Evolutionary conservation across 1,140 invertebrate genomes (phyloP), one percentile per base, ranked within the genome.

Genomic region (Eumeta japonica): DNA sequence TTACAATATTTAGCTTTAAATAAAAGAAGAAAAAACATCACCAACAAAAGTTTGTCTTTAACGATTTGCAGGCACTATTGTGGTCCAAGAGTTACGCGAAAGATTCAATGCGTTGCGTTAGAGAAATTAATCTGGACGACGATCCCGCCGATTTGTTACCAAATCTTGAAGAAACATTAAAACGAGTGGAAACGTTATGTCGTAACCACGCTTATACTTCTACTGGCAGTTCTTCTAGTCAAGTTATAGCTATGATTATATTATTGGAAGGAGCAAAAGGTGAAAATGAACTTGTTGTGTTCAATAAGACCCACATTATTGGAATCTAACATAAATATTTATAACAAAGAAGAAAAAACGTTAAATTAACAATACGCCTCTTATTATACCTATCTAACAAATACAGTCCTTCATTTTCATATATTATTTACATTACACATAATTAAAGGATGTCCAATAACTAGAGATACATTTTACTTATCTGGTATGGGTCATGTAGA

Each of bases 201-300:
- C 28, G 52, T 2, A 61, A 50, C 27, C 81, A 84, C 41, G 48
- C 44, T n/a, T 4, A 37, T 2, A 68, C 68, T 0, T 75, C 72
- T 1, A 39, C 52, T 10, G 68, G 62, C 0, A 80, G 78, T 32
- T 55, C 78, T 3, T 55, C 65, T n/a, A 79, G 67, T 33, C 80
- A 84, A 49, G 62, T 82, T 7, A 50, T 83, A 2, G 60, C 76
- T 2, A 76, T 86, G 65, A 55, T 58, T 3, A 46, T 81, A 3
- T 41, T 83, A 12, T 45, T 77, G 3, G 77, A 77, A 38, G 70
- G 74, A n/a, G 65, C 58, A 28, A 37, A 60, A 33, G 74, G 77
- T 78, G 57, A n/a, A n/a, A n/a, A n/a, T n/a, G n/a, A n/a, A n/a
- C n/a, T n/a, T n/a, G n/a, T n/a, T n/a, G n/a, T n/a, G n/a, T n/a